Evolutionary conservation across 2,888 invertebrate species (phyloP).

Genomic region (Limnephilus lunatus): DNA sequence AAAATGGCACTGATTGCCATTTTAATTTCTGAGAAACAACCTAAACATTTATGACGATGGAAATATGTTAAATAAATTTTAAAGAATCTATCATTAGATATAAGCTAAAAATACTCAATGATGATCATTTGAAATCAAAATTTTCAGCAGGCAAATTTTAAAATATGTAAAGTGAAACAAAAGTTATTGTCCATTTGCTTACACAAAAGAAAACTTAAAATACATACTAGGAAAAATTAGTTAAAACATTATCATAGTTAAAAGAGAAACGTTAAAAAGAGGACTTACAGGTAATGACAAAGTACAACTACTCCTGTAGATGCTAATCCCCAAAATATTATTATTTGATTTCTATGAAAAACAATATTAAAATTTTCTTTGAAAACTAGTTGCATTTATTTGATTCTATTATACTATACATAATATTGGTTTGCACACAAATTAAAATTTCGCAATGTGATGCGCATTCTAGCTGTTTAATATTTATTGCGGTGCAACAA

Average conservation of each 20-base stretch:
- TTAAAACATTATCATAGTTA: slow-evolving; percentile 30
- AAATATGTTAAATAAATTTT: not conserved
- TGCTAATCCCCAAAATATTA: not conserved
- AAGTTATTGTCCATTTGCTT: slow-evolving; percentile 29
- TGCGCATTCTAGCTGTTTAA: not conserved
- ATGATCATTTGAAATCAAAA: not conserved
- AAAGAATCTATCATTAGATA: not conserved
- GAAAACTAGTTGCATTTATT: not conserved
- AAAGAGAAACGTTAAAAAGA: not conserved
- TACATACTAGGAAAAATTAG: slow-evolving; percentile 16
- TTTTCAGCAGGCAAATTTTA: not conserved
- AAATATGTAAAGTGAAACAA: not conserved
- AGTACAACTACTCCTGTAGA: not conserved
- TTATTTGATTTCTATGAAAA: not conserved
- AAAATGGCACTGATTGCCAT: too few species aligned
- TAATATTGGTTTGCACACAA: not conserved
- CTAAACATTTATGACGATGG: not conserved
- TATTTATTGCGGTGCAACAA: not conserved
- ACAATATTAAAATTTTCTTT: not conserved
- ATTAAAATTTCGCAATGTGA: not conserved
- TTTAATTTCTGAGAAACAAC: too few species aligned
- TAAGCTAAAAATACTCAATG: not conserved
- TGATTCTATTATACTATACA: not conserved
- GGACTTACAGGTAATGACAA: not conserved
- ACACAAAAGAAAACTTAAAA: slow-evolving; percentile 39